These are phyloP conservation scores for Ivindomyrus marchei DNA, from an alignment of 2,113 vertebrate genomes.

Conservation along the genomic window DNA sequence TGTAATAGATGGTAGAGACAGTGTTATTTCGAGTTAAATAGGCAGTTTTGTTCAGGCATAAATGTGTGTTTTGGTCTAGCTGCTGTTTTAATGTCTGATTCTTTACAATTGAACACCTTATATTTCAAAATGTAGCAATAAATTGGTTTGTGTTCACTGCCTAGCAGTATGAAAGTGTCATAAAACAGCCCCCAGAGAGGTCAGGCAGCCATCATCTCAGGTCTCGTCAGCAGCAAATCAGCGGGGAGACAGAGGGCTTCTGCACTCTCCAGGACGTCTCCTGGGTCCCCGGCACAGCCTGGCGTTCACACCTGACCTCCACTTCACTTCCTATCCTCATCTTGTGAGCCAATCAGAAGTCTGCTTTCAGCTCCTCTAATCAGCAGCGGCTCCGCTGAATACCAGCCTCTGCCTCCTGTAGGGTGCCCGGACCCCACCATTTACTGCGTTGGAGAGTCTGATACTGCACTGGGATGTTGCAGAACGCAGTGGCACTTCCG, in stretches of 20 bases:
- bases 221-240: neutral
- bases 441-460: neutral
- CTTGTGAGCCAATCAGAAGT: neutral
- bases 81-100: neutral
- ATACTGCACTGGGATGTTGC: neutral
- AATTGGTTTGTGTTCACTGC: neutral
- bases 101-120: neutral
- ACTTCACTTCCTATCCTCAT: neutral
- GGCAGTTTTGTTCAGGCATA: neutral
- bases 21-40: neutral
- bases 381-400: neutral
- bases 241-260: neutral
- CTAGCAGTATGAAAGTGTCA: neutral
- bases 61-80: neutral
- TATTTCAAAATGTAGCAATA: neutral
- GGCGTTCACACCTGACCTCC: neutral
- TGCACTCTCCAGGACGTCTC: neutral
- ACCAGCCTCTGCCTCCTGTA: neutral
- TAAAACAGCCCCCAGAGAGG: neutral
- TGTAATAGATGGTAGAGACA: neutral
- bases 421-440: neutral
- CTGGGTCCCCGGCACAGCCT: neutral
- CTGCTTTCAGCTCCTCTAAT: neutral
- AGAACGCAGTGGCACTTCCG: neutral
- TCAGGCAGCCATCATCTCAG: neutral